Evolutionary conservation across 2,888 invertebrate species (phyloP).

Genomic region (Tetragonisca angustula): DNA sequence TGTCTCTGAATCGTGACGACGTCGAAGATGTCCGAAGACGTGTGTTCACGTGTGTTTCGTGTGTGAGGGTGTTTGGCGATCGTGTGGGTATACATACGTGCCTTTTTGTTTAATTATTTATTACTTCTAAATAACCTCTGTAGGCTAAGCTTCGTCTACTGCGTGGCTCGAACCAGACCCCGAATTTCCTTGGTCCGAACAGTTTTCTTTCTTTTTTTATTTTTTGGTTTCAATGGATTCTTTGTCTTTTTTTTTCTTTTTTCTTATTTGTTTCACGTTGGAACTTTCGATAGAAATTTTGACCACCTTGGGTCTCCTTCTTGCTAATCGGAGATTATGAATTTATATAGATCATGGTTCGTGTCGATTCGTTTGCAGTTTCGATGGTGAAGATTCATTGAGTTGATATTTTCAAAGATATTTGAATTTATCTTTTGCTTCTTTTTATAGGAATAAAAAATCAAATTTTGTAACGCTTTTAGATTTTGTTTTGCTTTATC

Average conservation of each 20-base stretch:
- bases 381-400: neutral
- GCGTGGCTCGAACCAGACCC: conserved; percentile 75
- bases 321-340: neutral
- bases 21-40: neutral
- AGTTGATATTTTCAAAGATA: too few relatives aligned
- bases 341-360: neutral
- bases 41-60: conserved; percentile 7
- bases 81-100: conserved; percentile 35
- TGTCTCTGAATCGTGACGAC: conserved; percentile 1
- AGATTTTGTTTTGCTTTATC: too few relatives aligned
- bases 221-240: conserved; percentile 6
- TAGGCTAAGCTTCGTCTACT: conserved; percentile 76
- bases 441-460: too few relatives aligned
- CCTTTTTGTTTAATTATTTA: conserved; percentile 31
- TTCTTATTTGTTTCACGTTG: neutral
- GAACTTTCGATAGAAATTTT: conserved; percentile 13
- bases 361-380: neutral
- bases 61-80: neutral
- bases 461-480: too few relatives aligned
- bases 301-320: conserved; percentile 14
- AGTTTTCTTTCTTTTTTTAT: conserved; percentile 3
- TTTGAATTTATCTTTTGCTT: too few relatives aligned
- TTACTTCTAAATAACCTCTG: conserved; percentile 58
- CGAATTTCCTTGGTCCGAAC: conserved; percentile 72
- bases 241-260: neutral